Evolutionary conservation across 2,888 invertebrate species (phyloP).

Genomic region (Athetis lepigone): DNA sequence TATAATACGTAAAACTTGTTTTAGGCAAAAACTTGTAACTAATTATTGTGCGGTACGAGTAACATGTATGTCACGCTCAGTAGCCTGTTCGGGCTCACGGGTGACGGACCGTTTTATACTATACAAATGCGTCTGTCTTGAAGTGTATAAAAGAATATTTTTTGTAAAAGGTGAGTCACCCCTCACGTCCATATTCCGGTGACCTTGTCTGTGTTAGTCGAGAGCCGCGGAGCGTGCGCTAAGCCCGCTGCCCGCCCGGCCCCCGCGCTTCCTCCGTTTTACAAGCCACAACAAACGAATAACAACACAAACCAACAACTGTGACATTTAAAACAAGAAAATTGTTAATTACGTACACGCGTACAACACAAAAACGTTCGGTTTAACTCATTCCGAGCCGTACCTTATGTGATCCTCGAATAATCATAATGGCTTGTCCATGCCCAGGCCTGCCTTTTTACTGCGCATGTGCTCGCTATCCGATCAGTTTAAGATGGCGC

Average conservation of each 20-base stretch:
- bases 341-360: slow-evolving; percentile 21
- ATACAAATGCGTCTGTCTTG: slow-evolving; percentile 33
- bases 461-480: slow-evolving; percentile 75
- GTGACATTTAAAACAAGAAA: slow-evolving; percentile 19
- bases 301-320: slow-evolving; percentile 24
- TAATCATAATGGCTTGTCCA: slow-evolving; percentile 46
- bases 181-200: slow-evolving; percentile 64
- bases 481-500: slow-evolving; percentile 57
- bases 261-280: slow-evolving; percentile 36
- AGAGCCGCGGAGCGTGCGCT: slow-evolving; percentile 70
- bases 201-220: slow-evolving; percentile 74
- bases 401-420: slow-evolving; percentile 33
- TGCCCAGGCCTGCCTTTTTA: slow-evolving; percentile 24
- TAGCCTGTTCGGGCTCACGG: slow-evolving; percentile 18
- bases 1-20: slow-evolving; percentile 17
- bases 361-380: slow-evolving; percentile 29
- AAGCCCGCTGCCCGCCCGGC: slow-evolving; percentile 58
- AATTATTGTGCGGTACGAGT: not conserved
- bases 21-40: slow-evolving; percentile 27
- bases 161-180: slow-evolving; percentile 67
- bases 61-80: slow-evolving; percentile 33
- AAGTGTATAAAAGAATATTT: slow-evolving; percentile 33
- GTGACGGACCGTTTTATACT: slow-evolving; percentile 39
- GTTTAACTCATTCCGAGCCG: slow-evolving; percentile 32
- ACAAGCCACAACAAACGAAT: slow-evolving; percentile 4